Conservation (phyloP, 2,113 vertebrate genomes). For the Colinus virginianus region DNA sequence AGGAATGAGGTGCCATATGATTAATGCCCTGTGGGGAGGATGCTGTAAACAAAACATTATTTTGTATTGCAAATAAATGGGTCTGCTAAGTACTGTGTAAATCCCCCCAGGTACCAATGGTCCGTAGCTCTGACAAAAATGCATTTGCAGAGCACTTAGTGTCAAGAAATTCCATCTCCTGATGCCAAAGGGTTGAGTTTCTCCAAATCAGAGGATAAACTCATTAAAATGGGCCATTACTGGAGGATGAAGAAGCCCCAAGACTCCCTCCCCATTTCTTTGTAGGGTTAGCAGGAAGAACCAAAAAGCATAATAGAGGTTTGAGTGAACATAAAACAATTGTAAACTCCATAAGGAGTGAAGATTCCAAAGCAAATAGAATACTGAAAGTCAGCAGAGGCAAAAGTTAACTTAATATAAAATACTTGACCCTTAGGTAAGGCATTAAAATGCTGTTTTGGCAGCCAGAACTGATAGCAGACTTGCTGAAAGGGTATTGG, state of each 20-base stretch:
- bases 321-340: conserved; percentile 73
- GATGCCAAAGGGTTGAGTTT: conserved; percentile 72
- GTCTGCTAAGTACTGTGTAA: conserved; percentile 73
- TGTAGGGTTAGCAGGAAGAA: conserved; percentile 28
- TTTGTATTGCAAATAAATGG: conserved; percentile 79
- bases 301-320: conserved; percentile 62
- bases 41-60: conserved; percentile 71
- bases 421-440: conserved; percentile 74
- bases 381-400: conserved; percentile 64
- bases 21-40: conserved; percentile 61
- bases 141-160: conserved; percentile 65
- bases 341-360: conserved; percentile 38
- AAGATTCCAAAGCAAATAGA: conserved; percentile 66
- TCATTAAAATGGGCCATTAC: conserved; percentile 74
- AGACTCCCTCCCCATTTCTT: conserved; percentile 38
- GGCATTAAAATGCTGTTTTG: conserved; percentile 77
- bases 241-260: conserved; percentile 43
- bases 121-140: conserved; percentile 67
- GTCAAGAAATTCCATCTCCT: conserved; percentile 74
- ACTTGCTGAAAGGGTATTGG: conserved; percentile 75
- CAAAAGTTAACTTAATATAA: conserved; percentile 74
- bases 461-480: conserved; percentile 75
- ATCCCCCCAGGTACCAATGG: conserved; percentile 59
- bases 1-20: conserved; percentile 60
- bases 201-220: conserved; percentile 71